These are phyloP conservation scores for Diachasmimorpha longicaudata DNA, from an alignment of 1,140 invertebrate species.

Conservation along the genomic window DNA sequence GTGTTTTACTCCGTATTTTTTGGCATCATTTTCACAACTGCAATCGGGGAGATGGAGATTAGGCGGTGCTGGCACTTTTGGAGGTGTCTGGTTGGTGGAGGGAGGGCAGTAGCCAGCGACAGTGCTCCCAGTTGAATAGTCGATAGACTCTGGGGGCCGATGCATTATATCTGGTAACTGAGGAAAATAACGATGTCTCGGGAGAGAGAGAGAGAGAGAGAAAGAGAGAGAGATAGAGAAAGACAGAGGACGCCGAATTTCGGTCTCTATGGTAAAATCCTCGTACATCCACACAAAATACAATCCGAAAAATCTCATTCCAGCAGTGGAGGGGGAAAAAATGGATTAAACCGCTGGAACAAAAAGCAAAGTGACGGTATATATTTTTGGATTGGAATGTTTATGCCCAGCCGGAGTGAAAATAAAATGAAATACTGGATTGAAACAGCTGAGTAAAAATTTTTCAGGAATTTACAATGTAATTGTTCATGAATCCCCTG, in stretches of 20 bases:
- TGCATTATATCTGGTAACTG: not conserved
- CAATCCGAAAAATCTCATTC: not conserved
- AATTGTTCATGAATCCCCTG: too few species aligned
- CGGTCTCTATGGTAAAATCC: not conserved
- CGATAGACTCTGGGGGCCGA: not conserved
- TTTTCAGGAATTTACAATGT: too few species aligned
- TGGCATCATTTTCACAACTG: not conserved
- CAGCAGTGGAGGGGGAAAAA: not conserved
- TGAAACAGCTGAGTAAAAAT: too few species aligned
- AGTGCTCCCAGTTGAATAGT: not conserved
- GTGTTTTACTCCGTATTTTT: not conserved
- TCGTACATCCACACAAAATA: not conserved
- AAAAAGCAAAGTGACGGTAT: not conserved
- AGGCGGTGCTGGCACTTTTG: slow-evolving; percentile 12
- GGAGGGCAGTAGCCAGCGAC: not conserved
- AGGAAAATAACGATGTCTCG: not conserved
- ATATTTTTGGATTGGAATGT: not conserved
- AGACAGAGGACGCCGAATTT: not conserved
- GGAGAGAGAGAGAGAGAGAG: too few species aligned
- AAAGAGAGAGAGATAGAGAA: too few species aligned
- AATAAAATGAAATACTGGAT: too few species aligned
- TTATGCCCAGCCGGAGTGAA: not conserved
- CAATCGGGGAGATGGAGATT: not conserved
- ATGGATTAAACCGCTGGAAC: not conserved
- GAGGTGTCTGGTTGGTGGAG: not conserved